Conservation (phyloP, 2,113 vertebrate genomes). For the Sapayoa aenigma region DNA sequence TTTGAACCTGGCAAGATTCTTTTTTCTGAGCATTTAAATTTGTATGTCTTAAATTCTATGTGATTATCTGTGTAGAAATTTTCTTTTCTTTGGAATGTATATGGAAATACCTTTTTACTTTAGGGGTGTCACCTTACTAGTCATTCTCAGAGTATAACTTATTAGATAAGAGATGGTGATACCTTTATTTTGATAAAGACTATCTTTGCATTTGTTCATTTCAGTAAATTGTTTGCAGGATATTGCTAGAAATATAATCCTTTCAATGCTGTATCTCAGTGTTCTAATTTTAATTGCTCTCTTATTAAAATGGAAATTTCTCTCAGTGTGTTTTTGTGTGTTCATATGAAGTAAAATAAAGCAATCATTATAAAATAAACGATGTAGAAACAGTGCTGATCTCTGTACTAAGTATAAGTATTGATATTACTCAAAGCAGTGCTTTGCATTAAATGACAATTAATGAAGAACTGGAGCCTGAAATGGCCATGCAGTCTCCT, state of each 20-base stretch:
- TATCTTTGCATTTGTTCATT: conserved; percentile 57
- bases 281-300: conserved; percentile 25
- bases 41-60: conserved; percentile 1
- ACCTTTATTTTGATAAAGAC: conserved; percentile 69
- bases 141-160: conserved; percentile 38
- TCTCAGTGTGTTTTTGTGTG: neutral
- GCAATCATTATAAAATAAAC: neutral
- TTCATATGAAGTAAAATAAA: neutral
- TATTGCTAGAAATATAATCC: conserved; percentile 64
- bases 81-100: conserved; percentile 2
- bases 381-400: neutral
- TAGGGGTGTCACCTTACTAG: conserved; percentile 24
- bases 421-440: neutral
- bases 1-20: conserved; percentile 39
- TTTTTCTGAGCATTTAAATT: conserved; percentile 56
- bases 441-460: neutral
- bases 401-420: neutral
- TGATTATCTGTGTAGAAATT: neutral
- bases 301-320: conserved; percentile 36
- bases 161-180: conserved; percentile 38
- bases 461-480: neutral
- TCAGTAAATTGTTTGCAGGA: conserved; percentile 51
- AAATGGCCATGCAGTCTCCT: neutral
- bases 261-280: conserved; percentile 39
- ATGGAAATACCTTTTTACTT: conserved; percentile 14